These are phyloP conservation scores for Protobothrops flavoviridis DNA, from an alignment of 2,113 vertebrate genomes.

Conservation along the genomic window DNA sequence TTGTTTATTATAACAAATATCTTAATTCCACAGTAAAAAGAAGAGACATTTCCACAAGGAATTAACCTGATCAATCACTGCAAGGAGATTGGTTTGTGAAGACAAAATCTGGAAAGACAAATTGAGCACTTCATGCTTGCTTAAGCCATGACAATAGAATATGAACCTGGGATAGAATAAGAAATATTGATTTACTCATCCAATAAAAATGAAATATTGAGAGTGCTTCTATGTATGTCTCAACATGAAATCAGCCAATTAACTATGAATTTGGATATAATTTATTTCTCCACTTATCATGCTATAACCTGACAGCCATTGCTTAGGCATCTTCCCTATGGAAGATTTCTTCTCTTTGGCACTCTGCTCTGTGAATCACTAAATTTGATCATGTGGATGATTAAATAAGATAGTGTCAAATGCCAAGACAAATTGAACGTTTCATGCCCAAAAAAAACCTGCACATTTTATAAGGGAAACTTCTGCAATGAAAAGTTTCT, in stretches of 20 bases:
- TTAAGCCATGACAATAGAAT: constrained; percentile 27
- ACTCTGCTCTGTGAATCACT: constrained; percentile 5
- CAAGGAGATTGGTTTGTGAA: constrained; percentile 10
- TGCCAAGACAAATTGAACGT: neutral
- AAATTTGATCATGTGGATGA: constrained; percentile 10
- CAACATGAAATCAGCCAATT: constrained; percentile 24
- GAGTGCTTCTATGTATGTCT: neutral
- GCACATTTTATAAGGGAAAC: neutral
- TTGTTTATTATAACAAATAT: neutral
- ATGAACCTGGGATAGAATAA: neutral
- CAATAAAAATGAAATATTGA: constrained; percentile 34
- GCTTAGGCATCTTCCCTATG: neutral
- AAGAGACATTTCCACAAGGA: neutral
- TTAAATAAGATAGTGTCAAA: neutral
- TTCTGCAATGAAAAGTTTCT: neutral
- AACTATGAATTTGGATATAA: constrained; percentile 27
- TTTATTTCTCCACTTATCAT: constrained; percentile 21
- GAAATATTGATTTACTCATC: constrained; percentile 25
- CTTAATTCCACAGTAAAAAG: constrained; percentile 17
- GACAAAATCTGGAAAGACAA: neutral
- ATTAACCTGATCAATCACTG: neutral
- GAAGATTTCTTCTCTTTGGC: neutral
- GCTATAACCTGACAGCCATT: constrained; percentile 6
- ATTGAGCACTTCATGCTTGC: neutral
- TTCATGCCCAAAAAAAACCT: neutral